Conservation (phyloP, 2,113 vertebrate species). For the Meleagris gallopavo region DNA sequence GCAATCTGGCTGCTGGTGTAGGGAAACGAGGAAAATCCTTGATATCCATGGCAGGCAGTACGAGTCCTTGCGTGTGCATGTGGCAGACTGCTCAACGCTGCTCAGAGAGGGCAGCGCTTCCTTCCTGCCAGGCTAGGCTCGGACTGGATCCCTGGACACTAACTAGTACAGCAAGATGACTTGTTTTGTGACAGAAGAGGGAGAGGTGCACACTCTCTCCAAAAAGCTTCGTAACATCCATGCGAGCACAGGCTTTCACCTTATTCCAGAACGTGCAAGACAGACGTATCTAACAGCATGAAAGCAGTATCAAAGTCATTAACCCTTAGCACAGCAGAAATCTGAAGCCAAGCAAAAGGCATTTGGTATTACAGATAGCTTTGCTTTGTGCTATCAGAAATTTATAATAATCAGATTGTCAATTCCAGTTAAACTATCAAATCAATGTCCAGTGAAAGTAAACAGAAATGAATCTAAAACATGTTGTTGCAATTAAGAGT, state of each 20-base stretch:
- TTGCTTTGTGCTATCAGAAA: not conserved
- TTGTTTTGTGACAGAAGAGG: not conserved
- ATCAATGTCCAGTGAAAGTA: slow-evolving; percentile 18
- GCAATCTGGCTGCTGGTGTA: not conserved
- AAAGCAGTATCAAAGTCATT: not conserved
- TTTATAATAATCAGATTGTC: not conserved
- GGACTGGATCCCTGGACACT: not conserved
- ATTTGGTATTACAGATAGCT: not conserved
- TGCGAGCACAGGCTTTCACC: not conserved
- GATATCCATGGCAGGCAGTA: not conserved
- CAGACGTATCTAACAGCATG: not conserved
- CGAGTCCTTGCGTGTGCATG: not conserved
- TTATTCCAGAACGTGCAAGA: not conserved
- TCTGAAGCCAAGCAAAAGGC: not conserved
- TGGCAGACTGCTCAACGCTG: not conserved
- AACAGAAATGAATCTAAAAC: slow-evolving; percentile 40
- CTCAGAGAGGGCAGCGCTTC: not conserved
- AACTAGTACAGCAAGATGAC: not conserved
- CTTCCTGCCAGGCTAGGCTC: not conserved
- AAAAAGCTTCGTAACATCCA: not conserved
- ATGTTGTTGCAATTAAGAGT: slow-evolving; percentile 8
- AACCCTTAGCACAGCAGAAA: not conserved
- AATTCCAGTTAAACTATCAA: not conserved
- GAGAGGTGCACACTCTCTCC: not conserved
- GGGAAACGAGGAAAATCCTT: not conserved